Evolutionary conservation across 2,797 vertebrate species (phyloP), one percentile per base, ranked within the genome.

Genomic region (Megaceryle alcyon): DNA sequence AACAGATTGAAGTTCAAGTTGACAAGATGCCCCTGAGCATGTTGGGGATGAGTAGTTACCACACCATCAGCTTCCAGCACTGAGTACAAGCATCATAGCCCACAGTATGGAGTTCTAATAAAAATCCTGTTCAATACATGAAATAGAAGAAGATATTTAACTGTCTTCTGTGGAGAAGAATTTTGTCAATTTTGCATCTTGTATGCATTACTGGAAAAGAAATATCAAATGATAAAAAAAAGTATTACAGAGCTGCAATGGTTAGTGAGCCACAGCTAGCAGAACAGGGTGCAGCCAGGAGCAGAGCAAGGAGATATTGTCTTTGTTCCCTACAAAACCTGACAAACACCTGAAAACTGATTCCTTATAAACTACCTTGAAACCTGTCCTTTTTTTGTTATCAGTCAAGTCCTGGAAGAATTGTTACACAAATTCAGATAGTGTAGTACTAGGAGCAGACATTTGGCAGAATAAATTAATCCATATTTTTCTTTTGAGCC

Each of bases 11-110:
- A 29, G 18, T 31, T 15, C 83, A 43, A 77, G 43, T 22, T 48
- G 26, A 48, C 8, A 68, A 37, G 71, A 21, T 71, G 60, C 10
- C 59, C 26, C 60, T 21, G 7, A 75, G 4, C 0, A 0, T 64
- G 21, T 35, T 48, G 69, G 43, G 15, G 9, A 7, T 64, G 8
- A 71, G 44, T 9, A 39, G 53, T 20, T 78, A 43, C 57, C 48
- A 59, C 53, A 56, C 25, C 14, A 7, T 12, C 41, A 57, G 26
- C 19, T 82, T 60, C 78, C 41, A 88, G 63, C 41, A 64, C 10
- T 18, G 37, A 9, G 11, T 46, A 60, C 23, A 75, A 84, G 10
- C 15, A n/a, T 22, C 28, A 49, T 0, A 56, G 35, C 7, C 60
- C 65, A 63, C 68, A 87, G 44, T 3, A 13, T 28, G 13, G 13